Evolutionary conservation across 2,888 invertebrate species (phyloP).

Genomic region (Agonopterix alstromeriana): DNA sequence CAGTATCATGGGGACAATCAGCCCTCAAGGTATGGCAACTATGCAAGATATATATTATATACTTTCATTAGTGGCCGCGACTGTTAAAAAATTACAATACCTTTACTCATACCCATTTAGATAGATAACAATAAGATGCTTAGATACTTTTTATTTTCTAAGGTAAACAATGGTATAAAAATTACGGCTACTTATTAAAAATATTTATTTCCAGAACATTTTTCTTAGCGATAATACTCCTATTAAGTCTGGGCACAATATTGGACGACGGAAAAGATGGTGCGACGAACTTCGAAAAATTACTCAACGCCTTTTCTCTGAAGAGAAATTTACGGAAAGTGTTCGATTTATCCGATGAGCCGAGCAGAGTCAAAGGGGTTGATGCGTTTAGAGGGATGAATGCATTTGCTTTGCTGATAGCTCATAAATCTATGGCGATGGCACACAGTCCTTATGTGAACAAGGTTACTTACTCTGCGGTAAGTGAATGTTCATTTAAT

Average conservation of each 20-base stretch:
- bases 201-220: slow-evolving; percentile 51
- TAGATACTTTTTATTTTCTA: no score
- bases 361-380: slow-evolving; percentile 61
- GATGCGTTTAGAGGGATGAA: slow-evolving; percentile 75
- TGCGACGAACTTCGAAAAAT: slow-evolving; percentile 61
- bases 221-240: slow-evolving; percentile 53
- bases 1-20: no score
- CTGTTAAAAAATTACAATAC: no score
- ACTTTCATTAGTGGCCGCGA: no score
- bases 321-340: slow-evolving; percentile 64
- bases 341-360: slow-evolving; percentile 52
- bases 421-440: slow-evolving; percentile 78
- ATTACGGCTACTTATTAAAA: background rate
- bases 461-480: slow-evolving; percentile 71
- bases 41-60: no score
- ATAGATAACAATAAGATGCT: no score
- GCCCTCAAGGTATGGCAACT: no score
- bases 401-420: slow-evolving; percentile 70
- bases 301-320: slow-evolving; percentile 70
- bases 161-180: no score
- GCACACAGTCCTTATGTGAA: slow-evolving; percentile 77
- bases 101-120: no score
- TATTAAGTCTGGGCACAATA: slow-evolving; percentile 57
- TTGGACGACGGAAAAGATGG: slow-evolving; percentile 64
- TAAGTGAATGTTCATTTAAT: slow-evolving; percentile 29